Base-by-base conservation (phyloP, 2,113 vertebrate species). In the Struthidea cinerea region DNA sequence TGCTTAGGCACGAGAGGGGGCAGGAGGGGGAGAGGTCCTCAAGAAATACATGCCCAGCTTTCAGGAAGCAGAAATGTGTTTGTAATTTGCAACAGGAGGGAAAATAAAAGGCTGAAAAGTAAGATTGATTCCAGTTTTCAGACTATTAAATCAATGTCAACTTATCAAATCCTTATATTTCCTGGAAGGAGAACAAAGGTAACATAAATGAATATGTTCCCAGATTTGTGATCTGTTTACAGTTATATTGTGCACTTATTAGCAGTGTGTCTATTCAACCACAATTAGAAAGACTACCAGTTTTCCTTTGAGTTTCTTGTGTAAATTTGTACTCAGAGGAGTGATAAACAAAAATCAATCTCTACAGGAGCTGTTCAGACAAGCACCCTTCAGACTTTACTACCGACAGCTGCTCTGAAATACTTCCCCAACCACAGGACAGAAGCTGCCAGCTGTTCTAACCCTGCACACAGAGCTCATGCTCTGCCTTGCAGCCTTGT, bases 31-130 rank as follows among this genome's bases (percentile, higher is more conserved):
- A 86, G 75, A 87, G 85, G 84, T n/a, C 90, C 69, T 96, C 76
- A 78, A 96, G 82, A 95, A 97, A 81, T 88, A 33, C 33, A 86
- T 23, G 47, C 74, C 60, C 61, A 46, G 87, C 42, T 70, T 90
- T 78, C 89, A 94, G 95, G 94, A 95, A 96, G 90, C 86, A 92
- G 90, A 97, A 98, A 97, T 97, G 97, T 98, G 96, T 96, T 93
- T 97, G 94, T 95, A 97, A 97, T 98, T 98, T 97, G 92, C 93
- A 93, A 92, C 96, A 97, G 91, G 92, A 97, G 95, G 94, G 95
- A 95, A 96, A 95, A 94, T 94, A 97, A 91, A 85, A 93, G 93
- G 77, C 94, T 97, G 94, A 94, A 93, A 93, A 92, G 94, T 84
- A 91, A 94, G 94, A 92, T 95, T 96, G 93, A 95, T 96, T 96